Evolutionary conservation across 1,140 invertebrate species (phyloP), one percentile per base, ranked within the genome.

Genomic region (Brachionus rubens): DNA sequence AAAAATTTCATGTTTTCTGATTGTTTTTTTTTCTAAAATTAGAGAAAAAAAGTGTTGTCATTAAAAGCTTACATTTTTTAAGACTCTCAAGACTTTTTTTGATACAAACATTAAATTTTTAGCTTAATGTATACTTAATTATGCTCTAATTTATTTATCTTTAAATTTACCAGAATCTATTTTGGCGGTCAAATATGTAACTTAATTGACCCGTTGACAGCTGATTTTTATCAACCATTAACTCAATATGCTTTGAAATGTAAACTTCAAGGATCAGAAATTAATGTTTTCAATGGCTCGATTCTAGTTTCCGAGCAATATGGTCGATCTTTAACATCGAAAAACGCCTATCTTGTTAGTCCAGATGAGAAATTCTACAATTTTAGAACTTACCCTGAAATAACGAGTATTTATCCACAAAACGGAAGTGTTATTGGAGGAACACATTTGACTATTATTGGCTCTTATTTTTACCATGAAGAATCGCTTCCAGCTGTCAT

Each of bases 381-480:
- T 70, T 70, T 70, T 70, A 41, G 36, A 50, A 70, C 24, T 4
- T 70, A 48, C 78, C 19, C 77, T 79, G 81, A 80, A 36, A 80
- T 80, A 19, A 52, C 68, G 10, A 70, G 76, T 10, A 26, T 82
- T 21, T 77, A 78, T 21, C 79, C 78, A 1, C 30, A 50, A 4
- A 24, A 16, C n/a, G 81, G 80, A n/a, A 82, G 81, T 65, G 76
- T 59, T 5, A 65, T 19, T 2, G 81, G 81, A 9, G 80, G 80
- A 2, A 78, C 78, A 16, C 9, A 47, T 24, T 70, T 82, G 33
- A 79, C 78, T 3, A 78, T 82, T 9, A 78, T 30, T 30, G 81
- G 81, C 9, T 68, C 79, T 28, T 77, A 80, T 75, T 81, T 81
- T 78, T 80, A 80, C 47, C 72, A 79, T 76, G 80, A 79, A 4